Conservation (phyloP, 2,888 invertebrate genomes). For the Rhodophaea formosa region DNA sequence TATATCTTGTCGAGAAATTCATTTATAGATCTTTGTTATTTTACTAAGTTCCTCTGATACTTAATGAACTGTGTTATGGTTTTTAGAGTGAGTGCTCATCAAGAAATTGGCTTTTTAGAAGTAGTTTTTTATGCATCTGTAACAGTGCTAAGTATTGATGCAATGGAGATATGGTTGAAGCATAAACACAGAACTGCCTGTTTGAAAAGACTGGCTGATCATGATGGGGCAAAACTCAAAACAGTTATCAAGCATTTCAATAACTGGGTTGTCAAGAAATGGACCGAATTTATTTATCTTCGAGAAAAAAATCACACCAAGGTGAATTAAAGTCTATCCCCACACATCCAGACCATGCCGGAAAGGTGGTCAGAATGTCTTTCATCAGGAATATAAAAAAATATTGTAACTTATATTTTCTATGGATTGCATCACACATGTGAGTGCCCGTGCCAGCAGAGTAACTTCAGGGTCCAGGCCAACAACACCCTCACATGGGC, state of each 20-base stretch:
- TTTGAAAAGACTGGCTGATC: constrained; percentile 53
- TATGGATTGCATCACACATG: no score
- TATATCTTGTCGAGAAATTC: no score
- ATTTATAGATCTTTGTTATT: no score
- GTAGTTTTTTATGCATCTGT: constrained; percentile 49
- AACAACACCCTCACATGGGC: no score
- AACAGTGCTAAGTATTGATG: constrained; percentile 52
- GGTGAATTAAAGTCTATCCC: constrained; percentile 46
- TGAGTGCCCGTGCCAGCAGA: no score
- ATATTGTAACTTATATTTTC: no score
- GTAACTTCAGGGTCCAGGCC: no score
- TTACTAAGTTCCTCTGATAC: no score
- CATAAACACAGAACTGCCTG: constrained; percentile 67
- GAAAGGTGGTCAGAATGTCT: no score
- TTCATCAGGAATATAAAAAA: no score
- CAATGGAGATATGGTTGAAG: constrained; percentile 69
- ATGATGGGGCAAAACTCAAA: constrained; percentile 49
- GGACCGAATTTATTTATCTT: constrained; percentile 54
- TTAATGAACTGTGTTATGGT: constrained; percentile 21
- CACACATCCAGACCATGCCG: no score
- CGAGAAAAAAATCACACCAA: constrained; percentile 69
- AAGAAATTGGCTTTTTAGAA: constrained; percentile 57
- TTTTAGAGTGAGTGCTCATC: constrained; percentile 60
- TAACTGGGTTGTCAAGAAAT: constrained; percentile 47
- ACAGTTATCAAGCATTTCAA: constrained; percentile 35